Evolutionary conservation across 2,113 vertebrate species (phyloP).

Genomic region (Motacilla tschutschensis): DNA sequence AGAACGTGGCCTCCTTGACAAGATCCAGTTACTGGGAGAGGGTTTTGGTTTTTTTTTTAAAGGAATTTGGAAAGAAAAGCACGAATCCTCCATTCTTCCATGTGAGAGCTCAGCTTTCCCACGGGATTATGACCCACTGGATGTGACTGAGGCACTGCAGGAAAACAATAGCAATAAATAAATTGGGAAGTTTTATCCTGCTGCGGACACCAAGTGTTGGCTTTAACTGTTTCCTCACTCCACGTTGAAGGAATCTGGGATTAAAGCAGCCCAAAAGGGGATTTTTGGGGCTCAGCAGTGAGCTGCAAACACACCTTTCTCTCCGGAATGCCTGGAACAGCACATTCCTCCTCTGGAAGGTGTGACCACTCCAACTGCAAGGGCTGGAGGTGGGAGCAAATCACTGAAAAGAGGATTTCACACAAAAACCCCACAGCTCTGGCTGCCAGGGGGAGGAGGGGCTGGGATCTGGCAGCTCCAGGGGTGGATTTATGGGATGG

Average conservation of each 20-base stretch:
- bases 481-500: neutral
- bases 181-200: neutral
- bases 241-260: neutral
- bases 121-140: neutral
- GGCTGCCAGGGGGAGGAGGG: neutral
- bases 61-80: neutral
- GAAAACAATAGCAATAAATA: constrained; percentile 15
- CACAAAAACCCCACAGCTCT: neutral
- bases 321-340: neutral
- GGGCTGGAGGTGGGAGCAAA: neutral
- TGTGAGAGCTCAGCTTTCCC: neutral
- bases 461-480: neutral
- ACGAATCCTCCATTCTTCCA: neutral
- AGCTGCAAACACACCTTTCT: neutral
- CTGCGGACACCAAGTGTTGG: neutral
- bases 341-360: neutral
- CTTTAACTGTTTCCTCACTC: neutral
- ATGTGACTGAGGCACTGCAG: neutral
- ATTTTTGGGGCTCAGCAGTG: neutral
- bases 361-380: neutral
- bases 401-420: neutral
- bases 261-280: neutral
- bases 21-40: neutral
- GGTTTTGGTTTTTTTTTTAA: neutral
- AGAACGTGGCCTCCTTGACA: neutral